Evolutionary conservation across 2,113 vertebrate species (phyloP).

Genomic region (Columba livia): DNA sequence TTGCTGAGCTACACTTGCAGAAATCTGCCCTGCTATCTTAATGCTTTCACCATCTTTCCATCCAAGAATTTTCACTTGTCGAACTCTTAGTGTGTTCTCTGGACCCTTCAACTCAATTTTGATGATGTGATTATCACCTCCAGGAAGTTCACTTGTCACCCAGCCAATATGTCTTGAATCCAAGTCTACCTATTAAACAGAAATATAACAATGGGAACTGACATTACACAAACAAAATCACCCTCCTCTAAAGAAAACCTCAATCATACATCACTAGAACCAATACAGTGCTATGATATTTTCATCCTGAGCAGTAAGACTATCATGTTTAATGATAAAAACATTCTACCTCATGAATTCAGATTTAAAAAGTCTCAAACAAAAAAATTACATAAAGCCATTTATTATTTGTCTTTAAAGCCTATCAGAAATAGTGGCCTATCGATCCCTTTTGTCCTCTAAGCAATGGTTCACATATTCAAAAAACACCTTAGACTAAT

Average conservation of each 20-base stretch:
- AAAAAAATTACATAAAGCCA: not conserved
- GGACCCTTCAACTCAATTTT: constrained; percentile 98
- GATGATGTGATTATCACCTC: constrained; percentile 93
- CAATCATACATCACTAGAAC: not conserved
- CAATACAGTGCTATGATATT: not conserved
- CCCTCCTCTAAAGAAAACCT: not conserved
- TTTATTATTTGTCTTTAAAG: not conserved
- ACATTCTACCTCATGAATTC: not conserved
- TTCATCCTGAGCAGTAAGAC: not conserved
- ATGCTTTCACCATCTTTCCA: constrained; percentile 98
- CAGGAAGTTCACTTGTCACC: constrained; percentile 96
- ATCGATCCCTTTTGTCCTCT: not conserved
- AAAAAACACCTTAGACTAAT: not conserved
- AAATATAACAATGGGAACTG: constrained; percentile 33
- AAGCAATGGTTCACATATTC: not conserved
- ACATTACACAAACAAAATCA: not conserved
- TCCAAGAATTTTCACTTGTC: constrained; percentile 97
- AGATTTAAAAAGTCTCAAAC: not conserved
- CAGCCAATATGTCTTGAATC: constrained; percentile 98
- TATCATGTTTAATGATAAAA: not conserved
- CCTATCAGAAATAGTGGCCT: not conserved
- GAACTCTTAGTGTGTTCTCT: constrained; percentile 95
- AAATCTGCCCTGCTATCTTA: constrained; percentile 95
- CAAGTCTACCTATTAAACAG: constrained; percentile 86
- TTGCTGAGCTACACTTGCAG: constrained; percentile 94